Evolutionary conservation across 2,113 vertebrate species (phyloP).

Genomic region (Tapirus terrestris): DNA sequence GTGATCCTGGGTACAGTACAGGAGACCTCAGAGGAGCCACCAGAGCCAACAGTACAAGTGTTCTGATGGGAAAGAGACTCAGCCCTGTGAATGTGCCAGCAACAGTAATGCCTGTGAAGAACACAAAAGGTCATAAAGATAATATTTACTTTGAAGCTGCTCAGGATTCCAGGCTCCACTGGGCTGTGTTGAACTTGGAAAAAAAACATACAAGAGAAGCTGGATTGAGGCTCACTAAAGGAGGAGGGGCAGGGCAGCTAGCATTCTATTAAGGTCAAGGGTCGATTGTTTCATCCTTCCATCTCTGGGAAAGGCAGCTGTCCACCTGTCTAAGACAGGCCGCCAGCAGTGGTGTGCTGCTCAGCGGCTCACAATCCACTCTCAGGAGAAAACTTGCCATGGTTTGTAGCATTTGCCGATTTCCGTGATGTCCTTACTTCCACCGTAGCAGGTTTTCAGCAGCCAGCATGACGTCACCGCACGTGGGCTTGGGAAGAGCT

Average conservation of each 20-base stretch:
- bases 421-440: neutral
- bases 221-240: neutral
- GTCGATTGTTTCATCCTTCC: neutral
- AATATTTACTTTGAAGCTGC: conserved; percentile 81
- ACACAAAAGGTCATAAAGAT: conserved; percentile 61
- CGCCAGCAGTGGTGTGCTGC: neutral
- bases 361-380: neutral
- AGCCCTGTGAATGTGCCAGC: conserved; percentile 20
- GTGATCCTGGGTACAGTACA: neutral
- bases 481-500: neutral
- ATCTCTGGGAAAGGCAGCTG: neutral
- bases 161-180: conserved; percentile 70
- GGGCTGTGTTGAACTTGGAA: conserved; percentile 57
- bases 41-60: neutral
- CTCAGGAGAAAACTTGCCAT: neutral
- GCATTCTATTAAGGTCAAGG: conserved; percentile 27
- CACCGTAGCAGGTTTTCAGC: neutral
- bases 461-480: neutral
- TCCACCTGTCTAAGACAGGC: neutral
- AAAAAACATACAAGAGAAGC: conserved; percentile 25
- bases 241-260: conserved; percentile 38
- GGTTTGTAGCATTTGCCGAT: neutral
- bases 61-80: neutral
- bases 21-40: neutral
- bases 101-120: neutral